A percentile compares a stretch with the other conserved stretches of the same genome.
These are phyloP conservation scores for Patella depressa DNA, from an alignment of 2,888 invertebrate genomes.

Conservation along the genomic window DNA sequence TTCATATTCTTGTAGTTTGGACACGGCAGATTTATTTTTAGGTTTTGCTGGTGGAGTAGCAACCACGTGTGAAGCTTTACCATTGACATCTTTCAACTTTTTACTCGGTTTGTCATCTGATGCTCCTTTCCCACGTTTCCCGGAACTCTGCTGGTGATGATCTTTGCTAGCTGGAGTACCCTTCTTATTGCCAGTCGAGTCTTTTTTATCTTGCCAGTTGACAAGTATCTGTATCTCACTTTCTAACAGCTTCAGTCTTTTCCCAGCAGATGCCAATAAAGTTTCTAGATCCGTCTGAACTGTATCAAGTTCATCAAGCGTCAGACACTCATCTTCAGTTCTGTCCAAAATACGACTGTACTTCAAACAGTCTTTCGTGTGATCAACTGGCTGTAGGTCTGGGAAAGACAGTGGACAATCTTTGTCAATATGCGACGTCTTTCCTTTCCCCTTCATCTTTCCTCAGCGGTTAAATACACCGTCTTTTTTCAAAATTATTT, in stretches of 20 bases:
- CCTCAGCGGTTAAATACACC: too few relatives aligned
- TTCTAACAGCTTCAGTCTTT: slow-evolving; percentile 83
- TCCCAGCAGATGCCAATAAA: slow-evolving; percentile 85
- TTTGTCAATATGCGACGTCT: slow-evolving; percentile 49
- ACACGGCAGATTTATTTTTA: background rate
- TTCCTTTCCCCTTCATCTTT: slow-evolving; percentile 63
- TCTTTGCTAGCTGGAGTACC: slow-evolving; percentile 8
- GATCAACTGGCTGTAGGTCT: slow-evolving; percentile 70
- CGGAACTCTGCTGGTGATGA: slow-evolving; percentile 56
- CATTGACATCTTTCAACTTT: slow-evolving; percentile 66
- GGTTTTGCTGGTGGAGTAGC: slow-evolving; percentile 35
- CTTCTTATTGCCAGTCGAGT: slow-evolving; percentile 40
- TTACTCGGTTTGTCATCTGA: slow-evolving; percentile 76
- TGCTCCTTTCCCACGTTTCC: slow-evolving; percentile 70
- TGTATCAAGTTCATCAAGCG: slow-evolving; percentile 89
- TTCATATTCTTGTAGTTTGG: slow-evolving; percentile 19
- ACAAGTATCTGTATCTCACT: slow-evolving; percentile 67
- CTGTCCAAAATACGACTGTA: slow-evolving; percentile 60
- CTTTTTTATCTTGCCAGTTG: slow-evolving; percentile 74
- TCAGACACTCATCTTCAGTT: slow-evolving; percentile 82
- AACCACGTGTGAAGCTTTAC: slow-evolving; percentile 49
- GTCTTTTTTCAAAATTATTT: too few relatives aligned
- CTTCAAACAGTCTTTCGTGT: slow-evolving; percentile 65
- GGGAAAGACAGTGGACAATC: slow-evolving; percentile 71
- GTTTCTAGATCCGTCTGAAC: slow-evolving; percentile 90